Evolutionary conservation across 1,140 invertebrate species (phyloP).

Genomic region (Dufourea novaeangliae): DNA sequence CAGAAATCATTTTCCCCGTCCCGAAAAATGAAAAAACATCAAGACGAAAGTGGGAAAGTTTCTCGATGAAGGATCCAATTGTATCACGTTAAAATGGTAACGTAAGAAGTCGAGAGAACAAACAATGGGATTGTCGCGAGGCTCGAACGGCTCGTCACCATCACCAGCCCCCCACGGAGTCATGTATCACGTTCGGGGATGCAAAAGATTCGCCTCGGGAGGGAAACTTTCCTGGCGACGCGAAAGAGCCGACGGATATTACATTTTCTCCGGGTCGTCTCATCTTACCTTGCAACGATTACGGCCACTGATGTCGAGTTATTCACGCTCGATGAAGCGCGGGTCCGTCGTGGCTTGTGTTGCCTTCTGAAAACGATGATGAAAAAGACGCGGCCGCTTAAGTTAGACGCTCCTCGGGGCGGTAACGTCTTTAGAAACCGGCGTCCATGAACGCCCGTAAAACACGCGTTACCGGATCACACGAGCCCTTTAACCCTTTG

Average conservation of each 20-base stretch:
- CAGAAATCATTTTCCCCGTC: neutral
- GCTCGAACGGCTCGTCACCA: neutral
- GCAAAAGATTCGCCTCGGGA: neutral
- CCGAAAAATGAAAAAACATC: neutral
- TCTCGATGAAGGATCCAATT: neutral
- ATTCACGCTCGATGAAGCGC: slow-evolving; percentile 55
- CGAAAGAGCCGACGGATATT: slow-evolving; percentile 48
- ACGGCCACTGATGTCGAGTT: slow-evolving; percentile 57
- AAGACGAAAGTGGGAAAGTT: neutral
- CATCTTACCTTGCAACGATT: slow-evolving; percentile 55
- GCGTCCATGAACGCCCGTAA: neutral
- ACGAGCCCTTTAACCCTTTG: neutral
- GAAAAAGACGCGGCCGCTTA: slow-evolving; percentile 20
- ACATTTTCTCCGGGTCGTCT: slow-evolving; percentile 55
- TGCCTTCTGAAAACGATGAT: slow-evolving; percentile 33
- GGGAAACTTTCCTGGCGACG: neutral
- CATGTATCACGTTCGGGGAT: slow-evolving; percentile 27
- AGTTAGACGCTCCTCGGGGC: neutral
- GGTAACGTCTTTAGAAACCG: neutral
- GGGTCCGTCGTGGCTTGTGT: neutral
- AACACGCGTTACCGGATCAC: neutral
- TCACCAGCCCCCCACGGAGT: too few relatives aligned
- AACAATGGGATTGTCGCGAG: neutral
- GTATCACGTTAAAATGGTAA: neutral
- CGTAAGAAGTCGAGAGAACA: neutral